Evolutionary conservation across 2,888 invertebrate species (phyloP), one percentile per base, ranked within the genome.

Genomic region (Perizoma affinitatum): DNA sequence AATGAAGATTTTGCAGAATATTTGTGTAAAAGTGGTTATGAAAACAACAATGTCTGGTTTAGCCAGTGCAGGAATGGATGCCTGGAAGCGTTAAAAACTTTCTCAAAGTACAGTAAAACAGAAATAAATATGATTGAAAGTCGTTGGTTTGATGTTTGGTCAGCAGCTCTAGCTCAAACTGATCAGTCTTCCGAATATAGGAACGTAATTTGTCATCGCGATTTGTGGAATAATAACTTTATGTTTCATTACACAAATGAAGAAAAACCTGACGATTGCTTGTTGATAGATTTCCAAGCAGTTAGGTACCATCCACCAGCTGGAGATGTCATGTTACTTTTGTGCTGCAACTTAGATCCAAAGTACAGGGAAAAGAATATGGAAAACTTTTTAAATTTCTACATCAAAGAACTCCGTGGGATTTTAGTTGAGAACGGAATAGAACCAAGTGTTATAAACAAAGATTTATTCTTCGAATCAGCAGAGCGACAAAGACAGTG

Each of bases 201-300:
- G 51, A 94, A 93, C 63, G 94, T 94, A 0, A 76, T 94, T 5
- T 93, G 93, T 41, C 95, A 95, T 72, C 90, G 94, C 4, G 95
- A 95, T 82, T 79, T 95, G 5, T 95, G 95, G 95, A 92, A 92
- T 46, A 95, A 95, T 69, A 95, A 95, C 72, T 76, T 95, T 6
- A 87, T 95, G 85, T 95, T 95, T 69, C 88, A 82, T 66, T 93
- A 92, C 58, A 72, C 73, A 34, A 65, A 82, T 11, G 76, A 51
- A 11, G 54, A 58, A 7, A 59, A 75, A 40, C 93, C 94, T 0
- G 84, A 93, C 3, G 92, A 94, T 36, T 95, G 95, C 68, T 76
- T 94, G 40, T 76, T 96, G 7, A 93, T 96, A 3, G 96, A 96
- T 79, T 96, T 94, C 73, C 96, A 96, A 82, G 87, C 95, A 52